Base-by-base conservation (phyloP, 1,140 invertebrate species). In the Trypoxylus dichotomus region DNA sequence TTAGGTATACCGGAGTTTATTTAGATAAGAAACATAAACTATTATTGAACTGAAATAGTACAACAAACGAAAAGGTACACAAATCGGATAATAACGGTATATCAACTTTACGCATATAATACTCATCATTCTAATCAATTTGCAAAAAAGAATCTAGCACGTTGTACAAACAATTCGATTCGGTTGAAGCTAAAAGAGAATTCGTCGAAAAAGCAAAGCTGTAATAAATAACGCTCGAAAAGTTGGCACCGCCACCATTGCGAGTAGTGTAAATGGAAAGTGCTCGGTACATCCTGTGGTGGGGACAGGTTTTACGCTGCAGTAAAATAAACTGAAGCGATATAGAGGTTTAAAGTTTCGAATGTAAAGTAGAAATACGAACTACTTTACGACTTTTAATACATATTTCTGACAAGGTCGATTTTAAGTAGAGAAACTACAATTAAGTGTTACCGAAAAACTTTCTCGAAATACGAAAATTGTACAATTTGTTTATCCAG, bases 141-240 rank as follows among this genome's bases (percentile, higher is more conserved):
- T 63, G 25, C 5, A 19, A 63, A 19, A 19, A 63, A 63, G 24
- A 24, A 7, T 11, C 8, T 1, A 27, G 13, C 3, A 24, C 60
- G 21, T 2, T 13, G 13, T 19, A 63, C 60, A 63, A 13, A 63
- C 13, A 7, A 27, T 37, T 37, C 32, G 32, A 37, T 2, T 37
- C 32, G 5, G 60, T 24, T 19, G 25, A 63, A 63, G 60, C 24
- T 63, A 19, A 24, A 24, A 63, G 60, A 63, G 60, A 5, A 63
- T 63, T 63, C 60, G 24, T 63, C 19, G 21, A 63, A 63, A 63
- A 63, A 63, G 60, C 19, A 63, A 63, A 63, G 19, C 60, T 63
- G 19, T 19, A 63, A 63, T 63, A 63, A 63, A 63, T 63, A 63
- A 63, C 60, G 60, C 19, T 19, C 21, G 60, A 11, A 63, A 63